phyloP scores from a whole-genome alignment of 2,888 invertebrate species.

The Eupithecia exiguata region DNA sequence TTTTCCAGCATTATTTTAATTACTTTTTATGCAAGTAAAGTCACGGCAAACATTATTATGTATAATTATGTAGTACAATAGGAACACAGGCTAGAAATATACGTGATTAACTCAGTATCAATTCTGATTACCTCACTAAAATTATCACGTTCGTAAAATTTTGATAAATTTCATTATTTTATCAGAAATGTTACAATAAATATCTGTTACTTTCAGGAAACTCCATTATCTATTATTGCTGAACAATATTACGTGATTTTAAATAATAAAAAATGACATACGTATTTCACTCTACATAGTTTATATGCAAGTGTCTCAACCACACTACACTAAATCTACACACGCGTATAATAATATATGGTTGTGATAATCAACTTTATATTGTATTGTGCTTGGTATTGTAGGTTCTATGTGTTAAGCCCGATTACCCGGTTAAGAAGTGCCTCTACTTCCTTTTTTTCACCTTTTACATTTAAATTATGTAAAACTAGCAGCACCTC shows the following conservation, averaged over 20 bases:
- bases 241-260: slow-evolving; percentile 28
- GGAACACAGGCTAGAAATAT: background rate
- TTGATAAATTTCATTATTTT: slow-evolving; percentile 31
- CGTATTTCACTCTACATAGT: background rate
- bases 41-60: background rate
- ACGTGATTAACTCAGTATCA: slow-evolving; percentile 14
- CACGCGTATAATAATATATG: too few species aligned
- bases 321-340: too few species aligned
- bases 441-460: too few species aligned
- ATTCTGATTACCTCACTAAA: slow-evolving; percentile 26
- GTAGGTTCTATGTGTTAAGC: too few species aligned
- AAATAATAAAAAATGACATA: background rate
- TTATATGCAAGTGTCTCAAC: background rate
- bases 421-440: too few species aligned
- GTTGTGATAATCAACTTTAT: too few species aligned
- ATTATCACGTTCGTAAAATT: slow-evolving; percentile 38
- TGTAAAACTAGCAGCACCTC: too few species aligned
- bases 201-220: background rate
- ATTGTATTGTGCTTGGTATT: too few species aligned
- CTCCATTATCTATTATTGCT: slow-evolving; percentile 35
- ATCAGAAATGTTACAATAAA: slow-evolving; percentile 18
- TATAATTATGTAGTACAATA: background rate
- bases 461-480: too few species aligned
- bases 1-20: too few species aligned
- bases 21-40: background rate